Base-by-base conservation (phyloP, 2,113 vertebrate species). In the Romanogobio albipinnatus region DNA sequence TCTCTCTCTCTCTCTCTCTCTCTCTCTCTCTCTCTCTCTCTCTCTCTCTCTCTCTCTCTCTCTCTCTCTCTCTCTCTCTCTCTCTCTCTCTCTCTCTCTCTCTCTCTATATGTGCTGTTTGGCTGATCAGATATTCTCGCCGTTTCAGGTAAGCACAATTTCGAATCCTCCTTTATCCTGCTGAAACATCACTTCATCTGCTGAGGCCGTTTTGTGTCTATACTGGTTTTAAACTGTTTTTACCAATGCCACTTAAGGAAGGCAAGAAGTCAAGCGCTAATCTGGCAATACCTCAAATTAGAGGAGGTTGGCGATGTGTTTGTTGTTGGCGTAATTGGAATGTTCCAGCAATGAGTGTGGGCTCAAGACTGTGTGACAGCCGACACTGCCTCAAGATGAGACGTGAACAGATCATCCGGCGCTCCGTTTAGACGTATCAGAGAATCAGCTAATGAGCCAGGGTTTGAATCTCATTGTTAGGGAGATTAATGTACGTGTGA, bases 71-170 rank as follows among this genome's bases (percentile, higher is more conserved):
- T 83, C 56, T 75, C 43, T 62, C n/a, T 81, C 17, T 81, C 26
- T 29, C 45, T 36, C n/a, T 58, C 14, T 78, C 76, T 79, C 29
- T 66, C 43, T 81, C n/a, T 83, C 56, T 75, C 43, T 62, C n/a
- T 81, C 17, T 81, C 26, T 83, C 26, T 33, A 14, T 36, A 77
- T 82, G 68, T 66, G 51, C 29, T 36, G 53, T n/a, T 49, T 6
- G 61, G n/a, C 45, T 76, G 45, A 51, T 79, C 49, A 78, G 74
- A 51, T 77, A 39, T 3, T 53, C 68, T 83, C 49, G 17, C 33
- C 29, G 66, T 81, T 88, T 64, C 64, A 88, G 87, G 87, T 88
- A 84, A 88, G 82, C 71, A 71, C 61, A 22, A 3, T 68, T 81
- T 64, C 4, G 45, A 13, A 43, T 81, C 53, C 26, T n/a, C 17